Evolutionary conservation across 2,888 invertebrate species (phyloP).

Genomic region (Drosophila imparisetae): DNA sequence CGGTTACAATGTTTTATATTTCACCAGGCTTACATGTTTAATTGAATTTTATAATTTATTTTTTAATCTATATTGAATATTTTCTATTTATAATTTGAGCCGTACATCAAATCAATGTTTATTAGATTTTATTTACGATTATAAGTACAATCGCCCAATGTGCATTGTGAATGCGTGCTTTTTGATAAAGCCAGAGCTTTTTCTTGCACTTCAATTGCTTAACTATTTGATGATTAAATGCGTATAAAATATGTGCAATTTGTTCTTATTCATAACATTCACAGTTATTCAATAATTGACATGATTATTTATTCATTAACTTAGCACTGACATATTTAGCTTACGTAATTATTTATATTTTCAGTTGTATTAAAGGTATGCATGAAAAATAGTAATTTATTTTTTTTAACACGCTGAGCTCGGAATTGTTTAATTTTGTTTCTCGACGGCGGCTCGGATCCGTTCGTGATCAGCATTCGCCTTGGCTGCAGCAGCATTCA

Average conservation of each 20-base stretch:
- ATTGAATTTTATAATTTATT: background rate
- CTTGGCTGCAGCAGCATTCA: slow-evolving; percentile 9
- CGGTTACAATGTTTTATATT: background rate
- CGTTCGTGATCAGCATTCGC: slow-evolving; percentile 55
- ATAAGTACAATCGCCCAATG: slow-evolving; percentile 13
- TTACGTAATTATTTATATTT: background rate
- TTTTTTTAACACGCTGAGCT: background rate
- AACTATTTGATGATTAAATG: background rate
- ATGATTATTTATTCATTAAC: background rate
- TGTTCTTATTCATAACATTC: background rate
- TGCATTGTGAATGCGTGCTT: slow-evolving; percentile 5
- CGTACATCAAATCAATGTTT: background rate
- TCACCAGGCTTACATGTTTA: background rate
- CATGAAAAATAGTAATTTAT: background rate
- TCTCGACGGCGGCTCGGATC: slow-evolving; percentile 45
- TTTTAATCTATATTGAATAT: background rate
- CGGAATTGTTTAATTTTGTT: slow-evolving; percentile 17
- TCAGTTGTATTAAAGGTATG: background rate
- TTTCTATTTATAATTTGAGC: background rate
- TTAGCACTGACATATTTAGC: background rate
- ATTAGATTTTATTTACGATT: background rate
- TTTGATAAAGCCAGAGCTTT: slow-evolving; percentile 27
- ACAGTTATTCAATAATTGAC: background rate
- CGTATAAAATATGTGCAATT: background rate
- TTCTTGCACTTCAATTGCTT: background rate